phyloP scores from a whole-genome alignment of 53 echinoderm and acorn worm genomes.

The Glandiceps talaboti region DNA sequence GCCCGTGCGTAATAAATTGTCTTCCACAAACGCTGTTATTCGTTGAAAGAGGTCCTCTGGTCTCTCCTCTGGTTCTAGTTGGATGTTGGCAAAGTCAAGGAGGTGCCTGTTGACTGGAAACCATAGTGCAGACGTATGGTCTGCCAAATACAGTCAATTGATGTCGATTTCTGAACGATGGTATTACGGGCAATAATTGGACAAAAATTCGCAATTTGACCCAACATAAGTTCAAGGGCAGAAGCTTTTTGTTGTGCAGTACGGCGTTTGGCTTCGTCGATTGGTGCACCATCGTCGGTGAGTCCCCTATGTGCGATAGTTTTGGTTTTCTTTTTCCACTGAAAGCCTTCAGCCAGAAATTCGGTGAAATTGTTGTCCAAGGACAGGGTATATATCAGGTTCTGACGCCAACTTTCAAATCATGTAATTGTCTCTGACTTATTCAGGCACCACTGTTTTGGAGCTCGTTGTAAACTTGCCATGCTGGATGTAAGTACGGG shows the following conservation, averaged over 20 bases:
- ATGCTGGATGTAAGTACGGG: too few species aligned
- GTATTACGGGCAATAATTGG: conserved; percentile 10
- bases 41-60: too few species aligned
- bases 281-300: conserved; percentile 1
- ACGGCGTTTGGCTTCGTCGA: background rate
- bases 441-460: conserved; percentile 36
- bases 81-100: too few species aligned
- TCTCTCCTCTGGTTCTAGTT: too few species aligned
- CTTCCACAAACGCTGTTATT: too few species aligned
- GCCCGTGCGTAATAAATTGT: too few species aligned
- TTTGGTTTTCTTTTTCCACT: conserved; percentile 22
- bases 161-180: too few species aligned
- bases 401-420: conserved; percentile 35
- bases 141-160: conserved; percentile 13
- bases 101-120: too few species aligned
- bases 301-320: conserved; percentile 6
- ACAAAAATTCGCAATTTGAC: conserved; percentile 15
- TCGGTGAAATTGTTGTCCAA: conserved; percentile 20
- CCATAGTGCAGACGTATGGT: too few species aligned
- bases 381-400: conserved; percentile 30
- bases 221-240: conserved; percentile 15
- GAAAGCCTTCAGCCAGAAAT: too few species aligned
- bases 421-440: conserved; percentile 19
- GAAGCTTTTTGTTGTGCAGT: conserved; percentile 20
- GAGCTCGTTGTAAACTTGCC: conserved; percentile 15